Conservation (phyloP, 1,140 invertebrate species). For the Cyrtorhinus lividipennis region DNA sequence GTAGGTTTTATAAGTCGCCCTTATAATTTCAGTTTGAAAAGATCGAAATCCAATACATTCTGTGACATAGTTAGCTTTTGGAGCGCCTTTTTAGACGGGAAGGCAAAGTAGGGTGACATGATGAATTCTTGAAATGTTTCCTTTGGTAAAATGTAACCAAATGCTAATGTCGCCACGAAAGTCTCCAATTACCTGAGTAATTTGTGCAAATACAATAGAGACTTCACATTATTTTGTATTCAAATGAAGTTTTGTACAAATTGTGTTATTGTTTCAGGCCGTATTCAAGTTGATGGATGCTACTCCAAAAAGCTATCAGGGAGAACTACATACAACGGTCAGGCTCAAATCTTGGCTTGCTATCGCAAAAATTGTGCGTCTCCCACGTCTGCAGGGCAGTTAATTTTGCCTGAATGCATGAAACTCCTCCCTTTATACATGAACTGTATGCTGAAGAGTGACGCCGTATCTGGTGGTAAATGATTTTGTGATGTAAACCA, state of each 20-base stretch:
- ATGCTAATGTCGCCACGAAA: too few species aligned
- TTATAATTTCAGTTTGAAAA: too few species aligned
- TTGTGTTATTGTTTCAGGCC: slow-evolving; percentile 33
- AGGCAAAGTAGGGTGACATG: too few species aligned
- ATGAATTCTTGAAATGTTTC: too few species aligned
- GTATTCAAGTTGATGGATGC: slow-evolving; percentile 60
- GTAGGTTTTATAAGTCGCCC: slow-evolving; percentile 35
- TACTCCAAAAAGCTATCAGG: slow-evolving; percentile 57
- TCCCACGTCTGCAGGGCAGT: slow-evolving; percentile 79
- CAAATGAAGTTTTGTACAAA: too few species aligned
- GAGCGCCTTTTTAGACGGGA: too few species aligned
- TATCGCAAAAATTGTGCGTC: slow-evolving; percentile 88
- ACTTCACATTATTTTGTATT: neutral
- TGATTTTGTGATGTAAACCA: too few species aligned
- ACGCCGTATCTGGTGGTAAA: slow-evolving; percentile 76
- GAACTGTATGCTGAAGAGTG: slow-evolving; percentile 83
- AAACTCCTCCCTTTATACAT: slow-evolving; percentile 91
- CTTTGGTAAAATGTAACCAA: too few species aligned
- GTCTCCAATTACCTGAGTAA: too few species aligned
- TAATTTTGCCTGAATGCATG: slow-evolving; percentile 94
- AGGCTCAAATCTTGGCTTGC: slow-evolving; percentile 77
- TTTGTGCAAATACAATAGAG: neutral
- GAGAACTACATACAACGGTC: slow-evolving; percentile 59
- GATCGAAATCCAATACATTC: too few species aligned
- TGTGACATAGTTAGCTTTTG: too few species aligned